Percentiles rank a stretch among this genome's conserved stretches.
Conservation (phyloP, 2,797 vertebrate genomes). For the Geotrypetes seraphini region DNA sequence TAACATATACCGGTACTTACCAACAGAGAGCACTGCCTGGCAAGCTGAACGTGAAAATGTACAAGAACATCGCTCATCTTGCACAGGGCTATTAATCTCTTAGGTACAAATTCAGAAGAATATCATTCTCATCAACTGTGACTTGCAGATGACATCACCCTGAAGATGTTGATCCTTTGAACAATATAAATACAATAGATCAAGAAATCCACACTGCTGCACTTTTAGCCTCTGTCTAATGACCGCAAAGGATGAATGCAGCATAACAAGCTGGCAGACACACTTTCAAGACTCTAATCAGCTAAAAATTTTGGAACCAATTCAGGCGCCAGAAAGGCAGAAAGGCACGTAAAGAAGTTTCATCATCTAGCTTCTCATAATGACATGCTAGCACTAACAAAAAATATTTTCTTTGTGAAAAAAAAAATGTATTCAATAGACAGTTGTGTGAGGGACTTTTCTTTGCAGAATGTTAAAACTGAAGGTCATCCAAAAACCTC, state of each 20-base stretch:
- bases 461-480: not conserved
- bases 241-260: not conserved
- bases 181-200: not conserved
- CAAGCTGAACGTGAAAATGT: too few relatives aligned
- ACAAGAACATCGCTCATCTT: not conserved
- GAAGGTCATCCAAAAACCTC: not conserved
- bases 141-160: not conserved
- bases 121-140: not conserved
- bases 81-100: not conserved
- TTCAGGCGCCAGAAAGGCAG: not conserved
- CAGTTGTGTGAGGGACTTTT: not conserved
- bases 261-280: not conserved
- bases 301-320: not conserved
- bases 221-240: not conserved
- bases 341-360: not conserved
- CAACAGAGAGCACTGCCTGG: too few relatives aligned
- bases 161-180: not conserved
- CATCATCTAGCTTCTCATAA: not conserved
- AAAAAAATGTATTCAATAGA: not conserved
- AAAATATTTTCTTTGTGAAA: slow-evolving; percentile 1
- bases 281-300: not conserved
- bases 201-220: not conserved
- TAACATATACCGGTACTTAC: too few relatives aligned
- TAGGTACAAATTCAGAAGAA: not conserved
- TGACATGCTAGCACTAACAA: not conserved